phyloP scores from a whole-genome alignment of 2,113 vertebrate species.

The Stictonetta naevosa region DNA sequence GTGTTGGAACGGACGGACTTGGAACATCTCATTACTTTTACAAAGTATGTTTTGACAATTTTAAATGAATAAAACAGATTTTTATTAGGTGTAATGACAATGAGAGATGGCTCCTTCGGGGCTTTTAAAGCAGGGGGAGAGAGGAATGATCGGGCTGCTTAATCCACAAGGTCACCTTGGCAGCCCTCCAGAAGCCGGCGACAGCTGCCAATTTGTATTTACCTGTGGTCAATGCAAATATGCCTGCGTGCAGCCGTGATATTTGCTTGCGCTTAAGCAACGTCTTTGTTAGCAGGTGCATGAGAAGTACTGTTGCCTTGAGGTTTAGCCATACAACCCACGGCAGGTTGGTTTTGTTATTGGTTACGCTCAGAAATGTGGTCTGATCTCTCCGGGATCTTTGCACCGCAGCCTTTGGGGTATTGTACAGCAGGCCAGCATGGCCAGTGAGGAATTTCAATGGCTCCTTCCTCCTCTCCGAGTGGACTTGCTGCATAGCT shows the following conservation, averaged over 20 bases:
- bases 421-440: background rate
- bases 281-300: constrained; percentile 16
- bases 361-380: background rate
- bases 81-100: constrained; percentile 42
- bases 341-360: background rate
- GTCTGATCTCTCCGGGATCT: background rate
- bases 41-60: constrained; percentile 30
- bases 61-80: constrained; percentile 13
- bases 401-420: background rate
- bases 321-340: background rate
- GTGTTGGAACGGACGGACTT: constrained; percentile 2
- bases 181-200: background rate
- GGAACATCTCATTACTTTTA: constrained; percentile 28
- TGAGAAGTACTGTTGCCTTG: background rate
- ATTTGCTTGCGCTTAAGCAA: background rate
- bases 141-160: background rate
- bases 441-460: background rate
- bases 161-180: background rate
- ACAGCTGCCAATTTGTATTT: background rate
- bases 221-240: background rate
- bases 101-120: background rate
- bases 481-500: background rate
- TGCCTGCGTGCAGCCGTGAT: background rate
- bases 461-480: background rate
- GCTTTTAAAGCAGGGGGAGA: background rate